Base-by-base conservation (phyloP, 2,113 vertebrate species). In the Sinocyclocheilus anshuiensis region DNA sequence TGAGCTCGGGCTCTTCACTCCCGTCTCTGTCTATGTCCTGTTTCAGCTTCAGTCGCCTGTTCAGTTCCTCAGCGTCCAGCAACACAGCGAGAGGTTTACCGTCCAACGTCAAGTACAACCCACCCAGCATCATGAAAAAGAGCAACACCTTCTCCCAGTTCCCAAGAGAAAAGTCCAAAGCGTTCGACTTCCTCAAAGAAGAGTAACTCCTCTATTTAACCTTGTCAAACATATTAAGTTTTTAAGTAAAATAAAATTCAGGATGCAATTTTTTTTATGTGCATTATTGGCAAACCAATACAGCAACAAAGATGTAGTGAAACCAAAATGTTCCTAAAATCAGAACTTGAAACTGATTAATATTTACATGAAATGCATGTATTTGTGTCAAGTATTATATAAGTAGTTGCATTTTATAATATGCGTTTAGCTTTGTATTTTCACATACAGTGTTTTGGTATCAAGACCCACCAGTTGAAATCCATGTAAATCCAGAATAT, bases 111-210 rank as follows among this genome's bases (percentile, higher is more conserved):
- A 97, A 97, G 88, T 99, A 98, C 93, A 98, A 97, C 94, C 1
- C 96, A 91, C 86, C 97, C 87, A 42, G 96, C 92, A 0, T 96
- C 89, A 81, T 92, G 77, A 93, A 94, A 61, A 95, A 94, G 91
- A 93, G 94, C 91, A 95, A 93, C 92, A 95, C 97, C 45, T 98
- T 99, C 94, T 97, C 97, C 88, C 98, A 99, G 93, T 97, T 98
- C 67, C 98, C 97, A 79, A 96, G 96, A 6, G 97, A 98, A 83
- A 94, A 94, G 81, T 95, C 94, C 84, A 95, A 97, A 94, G 96
- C 97, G 45, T 97, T 98, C 1, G 97, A 99, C 91, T 99, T 99
- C 94, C 97, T 99, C 89, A 97, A 97, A 2, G 98, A 99, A 12
- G 97, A 98, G 98, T 99, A 93, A 96, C 97, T 12, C 33, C 84